These are phyloP conservation scores for Trematocara variabile DNA, from an alignment of 2,113 vertebrate species.

Conservation along the genomic window DNA sequence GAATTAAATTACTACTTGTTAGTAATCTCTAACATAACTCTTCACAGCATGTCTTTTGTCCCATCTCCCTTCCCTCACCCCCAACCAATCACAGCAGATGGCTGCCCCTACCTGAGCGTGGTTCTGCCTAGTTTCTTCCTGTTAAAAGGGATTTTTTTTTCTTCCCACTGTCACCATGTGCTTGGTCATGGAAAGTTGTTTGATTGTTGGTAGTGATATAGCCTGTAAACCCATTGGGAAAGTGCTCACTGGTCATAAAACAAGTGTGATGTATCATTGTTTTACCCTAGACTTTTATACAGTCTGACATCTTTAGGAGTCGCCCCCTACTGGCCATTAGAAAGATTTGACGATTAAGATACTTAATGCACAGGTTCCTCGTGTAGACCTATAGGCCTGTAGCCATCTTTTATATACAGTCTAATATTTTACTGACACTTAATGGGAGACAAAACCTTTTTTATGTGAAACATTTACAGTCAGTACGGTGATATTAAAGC, in stretches of 20 bases:
- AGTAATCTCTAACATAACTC: not conserved
- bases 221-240: not conserved
- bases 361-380: not conserved
- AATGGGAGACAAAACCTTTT: not conserved
- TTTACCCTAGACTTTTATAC: not conserved
- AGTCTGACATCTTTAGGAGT: not conserved
- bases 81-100: not conserved
- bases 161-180: not conserved
- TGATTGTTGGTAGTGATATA: not conserved
- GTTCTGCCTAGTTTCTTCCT: not conserved
- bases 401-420: not conserved
- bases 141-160: not conserved
- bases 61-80: not conserved
- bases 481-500: not conserved
- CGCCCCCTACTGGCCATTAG: not conserved
- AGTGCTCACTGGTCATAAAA: not conserved
- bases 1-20: not conserved
- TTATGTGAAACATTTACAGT: not conserved
- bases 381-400: fast-evolving
- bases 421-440: not conserved
- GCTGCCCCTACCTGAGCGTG: not conserved
- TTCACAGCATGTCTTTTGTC: not conserved
- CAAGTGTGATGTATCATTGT: not conserved
- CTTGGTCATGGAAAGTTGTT: not conserved
- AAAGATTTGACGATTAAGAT: not conserved